Evolutionary conservation across 2,888 invertebrate species (phyloP).

Genomic region (Zelleria hepariella): DNA sequence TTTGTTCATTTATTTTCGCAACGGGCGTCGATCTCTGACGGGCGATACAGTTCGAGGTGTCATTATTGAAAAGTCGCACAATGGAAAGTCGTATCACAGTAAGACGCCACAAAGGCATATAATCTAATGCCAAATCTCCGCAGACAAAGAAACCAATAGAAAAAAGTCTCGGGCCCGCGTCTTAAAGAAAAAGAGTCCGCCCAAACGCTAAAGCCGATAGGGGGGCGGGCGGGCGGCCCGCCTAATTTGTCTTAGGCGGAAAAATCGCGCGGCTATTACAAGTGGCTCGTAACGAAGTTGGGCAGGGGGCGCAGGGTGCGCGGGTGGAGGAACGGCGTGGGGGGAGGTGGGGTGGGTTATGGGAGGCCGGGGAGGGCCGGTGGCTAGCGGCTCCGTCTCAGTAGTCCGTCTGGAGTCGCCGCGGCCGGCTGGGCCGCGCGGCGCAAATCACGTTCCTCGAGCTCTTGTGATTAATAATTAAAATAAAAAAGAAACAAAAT

Average conservation of each 20-base stretch:
- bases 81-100: neutral
- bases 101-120: neutral
- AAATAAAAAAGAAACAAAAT: slow-evolving; percentile 48
- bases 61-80: neutral
- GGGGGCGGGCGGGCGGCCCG: slow-evolving; percentile 45
- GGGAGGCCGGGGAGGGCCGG: slow-evolving; percentile 31
- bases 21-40: neutral
- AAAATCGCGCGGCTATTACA: slow-evolving; percentile 70
- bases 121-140: neutral
- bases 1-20: neutral
- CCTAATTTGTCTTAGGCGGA: slow-evolving; percentile 72
- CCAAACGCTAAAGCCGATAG: slow-evolving; percentile 47
- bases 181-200: slow-evolving; percentile 51
- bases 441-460: slow-evolving; percentile 71
- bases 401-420: slow-evolving; percentile 72
- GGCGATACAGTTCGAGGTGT: too few species aligned
- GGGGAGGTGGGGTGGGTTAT: slow-evolving; percentile 14
- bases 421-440: slow-evolving; percentile 71
- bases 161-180: slow-evolving; percentile 9
- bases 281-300: slow-evolving; percentile 72
- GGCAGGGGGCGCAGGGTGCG: slow-evolving; percentile 29
- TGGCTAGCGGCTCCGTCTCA: slow-evolving; percentile 52
- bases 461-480: slow-evolving; percentile 71
- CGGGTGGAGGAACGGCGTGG: slow-evolving; percentile 7
- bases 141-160: neutral